Conservation (phyloP, 1,140 invertebrate species). For the Calliphora vicina region DNA sequence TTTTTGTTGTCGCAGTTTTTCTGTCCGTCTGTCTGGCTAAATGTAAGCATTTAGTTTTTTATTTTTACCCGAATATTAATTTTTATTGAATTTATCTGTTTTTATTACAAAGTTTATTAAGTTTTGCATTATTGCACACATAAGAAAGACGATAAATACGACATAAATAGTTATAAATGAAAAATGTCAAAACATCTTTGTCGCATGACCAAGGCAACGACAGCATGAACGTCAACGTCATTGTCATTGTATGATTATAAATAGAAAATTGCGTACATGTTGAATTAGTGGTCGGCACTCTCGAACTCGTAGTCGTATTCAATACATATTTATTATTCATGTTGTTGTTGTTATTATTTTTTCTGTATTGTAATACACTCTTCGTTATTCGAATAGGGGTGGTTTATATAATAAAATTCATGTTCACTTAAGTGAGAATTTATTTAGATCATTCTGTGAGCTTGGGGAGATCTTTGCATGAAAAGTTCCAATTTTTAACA, state of each 20-base stretch:
- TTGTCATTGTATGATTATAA: conserved; percentile 48
- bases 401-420: too few species aligned
- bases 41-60: not conserved
- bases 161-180: too few species aligned
- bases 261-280: conserved; percentile 63
- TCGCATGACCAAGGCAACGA: not conserved
- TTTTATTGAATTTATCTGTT: not conserved
- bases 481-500: too few species aligned
- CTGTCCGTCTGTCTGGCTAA: too few species aligned
- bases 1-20: not conserved
- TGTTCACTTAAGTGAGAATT: too few species aligned
- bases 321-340: not conserved
- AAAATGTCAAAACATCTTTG: not conserved
- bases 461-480: too few species aligned
- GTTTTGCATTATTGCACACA: too few species aligned
- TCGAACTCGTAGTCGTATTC: not conserved
- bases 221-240: not conserved
- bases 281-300: conserved; percentile 47
- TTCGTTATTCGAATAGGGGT: too few species aligned
- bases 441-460: too few species aligned
- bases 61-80: not conserved
- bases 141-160: too few species aligned
- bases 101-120: not conserved
- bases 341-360: not conserved
- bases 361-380: too few species aligned